Evolutionary conservation across 2,113 vertebrate species (phyloP), one percentile per base, ranked within the genome.

Genomic region (Anolis sagrei): DNA sequence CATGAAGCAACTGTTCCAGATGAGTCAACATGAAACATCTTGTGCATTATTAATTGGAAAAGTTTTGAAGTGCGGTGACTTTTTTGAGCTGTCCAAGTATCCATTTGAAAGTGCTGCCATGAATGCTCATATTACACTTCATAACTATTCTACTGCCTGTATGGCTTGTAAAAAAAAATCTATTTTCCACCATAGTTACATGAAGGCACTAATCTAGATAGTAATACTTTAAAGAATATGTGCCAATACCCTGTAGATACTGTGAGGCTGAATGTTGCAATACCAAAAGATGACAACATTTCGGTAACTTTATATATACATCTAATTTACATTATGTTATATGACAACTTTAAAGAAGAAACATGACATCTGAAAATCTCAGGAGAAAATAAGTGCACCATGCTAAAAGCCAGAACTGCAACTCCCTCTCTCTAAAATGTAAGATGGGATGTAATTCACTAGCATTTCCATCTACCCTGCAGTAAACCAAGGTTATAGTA

Each of bases 401-500:
- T 29, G 7, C 27, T 81, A 74, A 64, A 87, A 90, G 76, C 66
- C 27, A 51, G 48, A 69, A 81, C 3, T 88, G 68, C 11, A 76
- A 44, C 54, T 32, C 64, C 25, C 51, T 49, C 73, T 83, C 88
- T 88, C 49, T 82, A 58, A 49, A 87, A 80, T 64, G 11, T 0
- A 70, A 44, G 87, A 25, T 86, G 11, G 85, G 25, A 9, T 5
- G 62, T 23, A 90, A 89, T 72, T 23, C 72, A 39, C 9, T 89
- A 86, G 44, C 69, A 89, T 78, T 89, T 68, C 58, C 75, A 82
- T 84, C 44, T 90, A 70, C 21, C n/a, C 11, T 89, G 76, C 27
- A 32, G 16, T 61, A 73, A 9, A 89, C 39, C 21, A 51, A 68
- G 79, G 66, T 75, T 78, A 25, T 70, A n/a, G 78, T 85, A 81